Base-by-base conservation (phyloP, 2,888 invertebrate species). In the Deroplatys truncata region DNA sequence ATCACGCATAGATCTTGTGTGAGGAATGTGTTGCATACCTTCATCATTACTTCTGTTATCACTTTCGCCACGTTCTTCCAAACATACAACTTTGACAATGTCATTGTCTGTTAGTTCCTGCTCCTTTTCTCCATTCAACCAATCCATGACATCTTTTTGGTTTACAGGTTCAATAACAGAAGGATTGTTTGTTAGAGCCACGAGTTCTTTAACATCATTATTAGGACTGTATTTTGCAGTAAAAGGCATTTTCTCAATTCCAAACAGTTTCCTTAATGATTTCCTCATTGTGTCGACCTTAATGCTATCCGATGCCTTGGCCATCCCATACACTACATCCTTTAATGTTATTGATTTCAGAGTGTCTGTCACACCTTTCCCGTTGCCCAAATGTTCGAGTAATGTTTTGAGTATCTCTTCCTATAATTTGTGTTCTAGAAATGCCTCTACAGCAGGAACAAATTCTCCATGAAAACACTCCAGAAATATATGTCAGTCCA, bases 311-410 rank as follows among this genome's bases (percentile, higher is more conserved):
- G 15, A 85, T 43, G 43, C 85, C 85, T 43, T 28, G 25, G 85
- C 85, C n/a, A 31, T 28, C 16, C 85, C 10, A 85, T 43, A 85
- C 31, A 31, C 31, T 43, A 85, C 43, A 28, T 85, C 85, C n/a
- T 85, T 85, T 85, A 85, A 85, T 85, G 85, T 85, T 85, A 35
- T 85, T 85, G 85, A 25, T 85, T 43, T 85, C 85, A 85, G 43
- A 31, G 8, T 85, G 31, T 85, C 35, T 20, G 43, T 85, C 31
- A 85, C 43, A 85, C 85, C 85, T 85, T 85, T 85, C 43, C n/a
- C 43, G 28, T 85, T 20, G 15, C 35, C 85, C 43, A 85, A 85
- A 85, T 85, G 9, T 35, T 35, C 7, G 35, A 35, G 5, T 35
- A 35, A 35, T 35, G 85, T 43, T 85, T 85, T 85, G 35, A 85